These are phyloP conservation scores for Pithys albifrons DNA, from an alignment of 2,113 vertebrate species.

Conservation along the genomic window DNA sequence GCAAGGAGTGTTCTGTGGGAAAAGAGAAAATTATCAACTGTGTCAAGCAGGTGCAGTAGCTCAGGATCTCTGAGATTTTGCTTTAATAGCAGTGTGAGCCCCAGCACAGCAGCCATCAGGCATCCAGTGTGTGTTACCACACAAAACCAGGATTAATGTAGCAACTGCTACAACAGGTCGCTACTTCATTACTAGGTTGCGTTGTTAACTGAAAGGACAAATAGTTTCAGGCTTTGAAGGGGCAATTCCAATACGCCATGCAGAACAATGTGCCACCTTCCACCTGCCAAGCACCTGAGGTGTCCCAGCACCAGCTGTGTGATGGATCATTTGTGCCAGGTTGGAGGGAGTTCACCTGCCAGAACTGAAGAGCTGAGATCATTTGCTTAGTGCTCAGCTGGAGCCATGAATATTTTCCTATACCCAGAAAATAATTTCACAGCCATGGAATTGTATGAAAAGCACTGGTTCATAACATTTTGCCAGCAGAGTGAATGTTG, in stretches of 20 bases:
- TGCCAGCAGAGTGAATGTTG: background rate
- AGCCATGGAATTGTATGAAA: background rate
- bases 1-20: background rate
- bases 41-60: background rate
- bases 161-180: background rate
- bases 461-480: background rate
- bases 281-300: background rate
- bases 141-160: background rate
- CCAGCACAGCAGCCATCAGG: background rate
- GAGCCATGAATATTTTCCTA: background rate
- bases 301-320: background rate
- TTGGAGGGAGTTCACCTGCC: background rate
- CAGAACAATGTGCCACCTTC: background rate
- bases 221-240: background rate
- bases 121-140: background rate
- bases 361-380: background rate
- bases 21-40: background rate
- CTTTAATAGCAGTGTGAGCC: background rate
- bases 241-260: background rate
- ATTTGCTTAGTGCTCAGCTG: conserved; percentile 3
- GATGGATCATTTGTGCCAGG: background rate
- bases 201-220: background rate
- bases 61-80: background rate
- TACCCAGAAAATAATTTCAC: background rate
- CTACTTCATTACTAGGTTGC: background rate